Percentiles rank a stretch among this genome's conserved stretches.
phyloP scores from a whole-genome alignment of 2,113 vertebrate species.

The Rhynchomys soricoides region DNA sequence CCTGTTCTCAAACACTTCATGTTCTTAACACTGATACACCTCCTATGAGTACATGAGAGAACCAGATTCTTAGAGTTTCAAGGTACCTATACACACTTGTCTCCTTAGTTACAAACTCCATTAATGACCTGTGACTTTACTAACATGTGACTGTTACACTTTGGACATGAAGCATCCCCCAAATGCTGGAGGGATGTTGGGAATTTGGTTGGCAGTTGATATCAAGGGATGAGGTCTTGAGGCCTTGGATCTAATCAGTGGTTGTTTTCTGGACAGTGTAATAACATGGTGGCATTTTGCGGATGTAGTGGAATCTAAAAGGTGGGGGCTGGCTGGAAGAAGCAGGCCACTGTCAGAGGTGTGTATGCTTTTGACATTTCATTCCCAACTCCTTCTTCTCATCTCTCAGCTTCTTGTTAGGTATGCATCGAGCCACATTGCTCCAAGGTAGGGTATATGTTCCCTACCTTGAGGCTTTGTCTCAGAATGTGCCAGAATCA shows the following conservation, averaged over 20 bases:
- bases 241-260: neutral
- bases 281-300: neutral
- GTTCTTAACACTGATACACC: neutral
- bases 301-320: neutral
- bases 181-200: neutral
- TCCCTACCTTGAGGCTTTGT: neutral
- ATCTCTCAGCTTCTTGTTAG: neutral
- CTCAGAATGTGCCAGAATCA: neutral
- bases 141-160: neutral
- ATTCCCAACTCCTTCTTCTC: neutral
- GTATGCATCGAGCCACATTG: neutral
- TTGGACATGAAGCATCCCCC: neutral
- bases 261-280: neutral
- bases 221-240: neutral
- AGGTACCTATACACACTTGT: no score
- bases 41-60: neutral
- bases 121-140: neutral
- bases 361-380: neutral
- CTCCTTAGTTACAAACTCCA: neutral
- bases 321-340: neutral
- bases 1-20: neutral
- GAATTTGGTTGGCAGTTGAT: neutral
- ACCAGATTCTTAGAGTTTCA: neutral
- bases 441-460: neutral
- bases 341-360: neutral